Evolutionary conservation across 2,888 invertebrate genomes (phyloP), one percentile per base, ranked within the genome.

Genomic region (Lasioglossum morio): DNA sequence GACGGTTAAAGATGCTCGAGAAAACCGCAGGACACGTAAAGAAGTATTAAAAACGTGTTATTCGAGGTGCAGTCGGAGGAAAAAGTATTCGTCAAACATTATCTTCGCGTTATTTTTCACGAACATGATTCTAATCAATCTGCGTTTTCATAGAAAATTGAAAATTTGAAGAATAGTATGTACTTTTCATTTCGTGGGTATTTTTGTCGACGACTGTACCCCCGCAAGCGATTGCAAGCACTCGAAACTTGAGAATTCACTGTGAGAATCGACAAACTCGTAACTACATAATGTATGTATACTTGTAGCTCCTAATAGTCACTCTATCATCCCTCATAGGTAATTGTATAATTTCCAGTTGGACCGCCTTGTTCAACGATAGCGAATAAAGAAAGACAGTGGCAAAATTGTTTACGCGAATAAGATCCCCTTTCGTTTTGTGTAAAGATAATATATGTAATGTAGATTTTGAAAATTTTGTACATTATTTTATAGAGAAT

Each of bases 261-360:
- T n/a, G 72, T 66, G 66, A 76, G 72, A 79, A 79, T 72, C 66
- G 69, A 72, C 57, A 53, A 63, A 27, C 74, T 83, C 63, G 79
- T 84, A 84, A 77, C 77, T 84, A 23, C 48, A 53, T 53, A 23
- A 53, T 53, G 48, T 53, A 53, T 53, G 48, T 53, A 60, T 83
- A 76, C 37, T 83, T 76, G 69, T 85, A 83, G 73, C 48, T 37
- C 27, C 30, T 79, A 77, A 73, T 85, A 80, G 74, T 77, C 84
- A 83, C 77, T 72, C 57, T 85, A 75, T 82, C 60, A 60, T 74
- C 84, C 82, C 34, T 66, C 63, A 75, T 69, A 48, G 37, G 57
- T 83, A 83, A 77, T 73, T 48, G 30, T 72, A 46, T 66, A 66
- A 66, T 66, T 66, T 66, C 23, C 37, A 23, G 69, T 37, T 37